Evolutionary conservation across 1,140 invertebrate species (phyloP).

Genomic region (Metopolophium dirhodum): DNA sequence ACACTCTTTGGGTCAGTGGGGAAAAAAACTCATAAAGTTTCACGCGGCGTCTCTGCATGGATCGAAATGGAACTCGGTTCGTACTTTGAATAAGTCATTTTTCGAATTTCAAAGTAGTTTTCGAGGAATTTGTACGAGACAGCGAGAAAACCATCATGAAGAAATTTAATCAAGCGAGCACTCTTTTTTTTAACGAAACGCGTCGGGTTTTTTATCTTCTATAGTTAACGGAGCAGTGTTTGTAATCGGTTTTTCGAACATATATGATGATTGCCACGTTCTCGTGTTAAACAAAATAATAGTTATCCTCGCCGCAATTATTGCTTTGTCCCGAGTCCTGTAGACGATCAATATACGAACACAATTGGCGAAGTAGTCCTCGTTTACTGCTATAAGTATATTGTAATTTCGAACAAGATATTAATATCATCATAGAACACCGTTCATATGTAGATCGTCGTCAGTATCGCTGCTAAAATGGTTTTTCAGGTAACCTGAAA

Average conservation of each 20-base stretch:
- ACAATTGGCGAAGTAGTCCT: not conserved
- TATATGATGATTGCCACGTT: not conserved
- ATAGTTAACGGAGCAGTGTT: not conserved
- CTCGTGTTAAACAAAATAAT: not conserved
- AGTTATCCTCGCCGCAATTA: not conserved
- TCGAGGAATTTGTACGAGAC: not conserved
- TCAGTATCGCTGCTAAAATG: not conserved
- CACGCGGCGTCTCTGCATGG: not conserved
- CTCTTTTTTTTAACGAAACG: not conserved
- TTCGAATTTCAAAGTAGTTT: not conserved
- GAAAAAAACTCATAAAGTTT: not conserved
- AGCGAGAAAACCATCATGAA: not conserved
- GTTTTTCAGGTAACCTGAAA: not conserved
- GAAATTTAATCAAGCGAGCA: not conserved
- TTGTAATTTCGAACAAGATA: not conserved
- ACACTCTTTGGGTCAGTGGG: not conserved
- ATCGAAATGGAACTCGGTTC: not conserved
- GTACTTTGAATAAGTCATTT: slow-evolving; percentile 3
- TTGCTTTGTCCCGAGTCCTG: not conserved
- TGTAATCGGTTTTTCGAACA: not conserved
- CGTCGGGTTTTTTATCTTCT: not conserved
- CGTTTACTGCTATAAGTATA: not conserved
- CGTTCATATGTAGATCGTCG: not conserved
- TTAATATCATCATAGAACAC: not conserved
- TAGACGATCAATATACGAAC: not conserved